Percentiles rank a stretch among this genome's conserved stretches.
phyloP scores from a whole-genome alignment of 2,113 vertebrate genomes.

The Gnathonemus echidnorhynchus region DNA sequence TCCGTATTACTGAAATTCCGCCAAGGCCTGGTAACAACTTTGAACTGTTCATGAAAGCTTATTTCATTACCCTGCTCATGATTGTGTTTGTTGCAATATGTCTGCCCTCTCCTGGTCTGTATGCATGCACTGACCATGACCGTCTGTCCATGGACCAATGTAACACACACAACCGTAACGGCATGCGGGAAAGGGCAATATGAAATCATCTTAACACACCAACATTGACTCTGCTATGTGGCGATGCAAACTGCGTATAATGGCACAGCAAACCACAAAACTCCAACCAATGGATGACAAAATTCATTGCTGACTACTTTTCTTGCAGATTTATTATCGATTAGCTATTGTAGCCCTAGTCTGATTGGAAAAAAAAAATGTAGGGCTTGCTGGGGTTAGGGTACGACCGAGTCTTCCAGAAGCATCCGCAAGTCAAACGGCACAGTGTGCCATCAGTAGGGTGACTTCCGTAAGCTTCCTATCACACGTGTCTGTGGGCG shows the following conservation, averaged over 20 bases:
- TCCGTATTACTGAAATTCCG: not conserved
- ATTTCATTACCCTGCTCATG: not conserved
- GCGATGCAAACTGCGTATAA: not conserved
- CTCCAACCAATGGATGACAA: not conserved
- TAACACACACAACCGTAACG: not conserved
- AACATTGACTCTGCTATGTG: not conserved
- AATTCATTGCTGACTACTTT: not conserved
- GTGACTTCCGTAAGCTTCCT: not conserved
- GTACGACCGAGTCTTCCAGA: not conserved
- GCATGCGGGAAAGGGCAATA: not conserved
- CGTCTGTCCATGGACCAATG: not conserved
- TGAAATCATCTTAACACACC: not conserved
- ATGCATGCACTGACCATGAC: not conserved
- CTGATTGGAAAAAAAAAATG: not conserved
- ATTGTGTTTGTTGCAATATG: not conserved
- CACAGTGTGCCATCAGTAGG: not conserved
- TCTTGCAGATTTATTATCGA: not conserved
- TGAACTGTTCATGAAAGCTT: not conserved
- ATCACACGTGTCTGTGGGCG: not conserved
- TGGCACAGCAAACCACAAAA: not conserved
- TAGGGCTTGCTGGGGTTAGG: not conserved
- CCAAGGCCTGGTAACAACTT: not conserved
- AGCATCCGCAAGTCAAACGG: not conserved
- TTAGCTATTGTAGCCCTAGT: not conserved
- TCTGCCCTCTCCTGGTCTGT: not conserved